Base-by-base conservation (phyloP, 1,140 invertebrate species). In the Euborellia annulipes region DNA sequence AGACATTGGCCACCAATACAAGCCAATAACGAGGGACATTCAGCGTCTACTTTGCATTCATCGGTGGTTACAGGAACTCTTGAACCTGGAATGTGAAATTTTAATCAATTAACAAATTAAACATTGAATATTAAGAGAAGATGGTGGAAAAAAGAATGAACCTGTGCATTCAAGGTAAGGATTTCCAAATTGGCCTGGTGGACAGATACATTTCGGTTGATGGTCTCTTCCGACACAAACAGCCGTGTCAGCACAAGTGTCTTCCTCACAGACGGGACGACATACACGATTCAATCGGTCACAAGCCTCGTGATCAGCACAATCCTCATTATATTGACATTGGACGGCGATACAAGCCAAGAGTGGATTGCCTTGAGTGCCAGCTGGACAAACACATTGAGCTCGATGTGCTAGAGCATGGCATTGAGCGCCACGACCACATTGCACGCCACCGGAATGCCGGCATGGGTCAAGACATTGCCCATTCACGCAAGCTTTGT, bases 261-360 rank as follows among this genome's bases (percentile, higher is more conserved):
- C 76, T 1, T 78, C 75, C 7, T 79, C 75, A 54, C 87, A 92
- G 19, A 84, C 85, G 0, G 77, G 79, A 56, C 82, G 70, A 58
- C 89, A 92, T 3, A 87, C 73, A 51, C 83, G 71, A 57, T 88
- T 91, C 2, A 87, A 62, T 41, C 82, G 68, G 54, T 92, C 85
- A 58, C 87, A 92, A 19, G 82, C 74, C 62, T 91, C 85, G 47
- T 85, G 73, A 58, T 84, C 76, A 4, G 82, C 79, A 55, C 89
- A 93, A 52, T 92, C 87, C 56, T 89, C 84, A 57, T 92, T 87
- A 54, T 85, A 86, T 53, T 84, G 82, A 55, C 89, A 92, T 27
- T 80, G 73, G 2, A 82, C 82, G 8, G 77, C 75, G 30, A 90
- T 78, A 57, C 86, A 90, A n/a, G 81, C 75, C 1, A 83, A 62